These are phyloP conservation scores for Littorina saxatilis DNA, from an alignment of 1,140 invertebrate species.

Conservation along the genomic window DNA sequence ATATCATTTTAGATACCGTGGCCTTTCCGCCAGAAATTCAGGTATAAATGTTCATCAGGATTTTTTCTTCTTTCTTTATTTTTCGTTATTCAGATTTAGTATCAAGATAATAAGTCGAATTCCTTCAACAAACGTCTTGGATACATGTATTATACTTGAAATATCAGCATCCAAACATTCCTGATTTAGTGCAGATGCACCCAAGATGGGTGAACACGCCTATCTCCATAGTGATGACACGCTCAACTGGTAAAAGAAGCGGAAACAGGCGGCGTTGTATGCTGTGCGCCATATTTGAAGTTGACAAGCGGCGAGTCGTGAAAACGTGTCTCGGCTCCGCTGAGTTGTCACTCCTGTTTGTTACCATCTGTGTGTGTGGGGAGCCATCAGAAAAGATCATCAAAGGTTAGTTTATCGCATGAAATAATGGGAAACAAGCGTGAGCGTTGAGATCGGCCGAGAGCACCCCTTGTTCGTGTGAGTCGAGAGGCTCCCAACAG, in stretches of 20 bases:
- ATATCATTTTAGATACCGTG: too few relatives aligned
- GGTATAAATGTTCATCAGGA: too few relatives aligned
- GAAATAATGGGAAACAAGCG: neutral
- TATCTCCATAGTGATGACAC: conserved; percentile 16
- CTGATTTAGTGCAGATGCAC: too few relatives aligned
- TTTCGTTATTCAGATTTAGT: too few relatives aligned
- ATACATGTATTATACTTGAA: too few relatives aligned
- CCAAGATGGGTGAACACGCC: neutral
- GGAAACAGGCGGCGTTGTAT: conserved; percentile 37
- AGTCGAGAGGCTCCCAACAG: neutral
- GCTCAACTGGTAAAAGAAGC: conserved; percentile 28
- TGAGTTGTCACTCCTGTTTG: conserved; percentile 28
- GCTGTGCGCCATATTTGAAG: conserved; percentile 40
- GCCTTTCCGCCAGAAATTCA: too few relatives aligned
- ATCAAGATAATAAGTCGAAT: too few relatives aligned
- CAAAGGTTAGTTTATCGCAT: neutral
- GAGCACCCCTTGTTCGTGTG: neutral
- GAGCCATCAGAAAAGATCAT: neutral
- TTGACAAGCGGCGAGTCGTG: conserved; percentile 35
- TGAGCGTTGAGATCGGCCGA: neutral
- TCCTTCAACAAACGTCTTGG: too few relatives aligned
- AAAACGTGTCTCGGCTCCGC: conserved; percentile 4
- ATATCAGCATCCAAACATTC: too few relatives aligned
- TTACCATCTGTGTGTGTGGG: neutral
- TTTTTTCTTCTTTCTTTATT: too few relatives aligned